Base-by-base conservation (phyloP, 2,797 vertebrate genomes). In the Chromobotia macracanthus region DNA sequence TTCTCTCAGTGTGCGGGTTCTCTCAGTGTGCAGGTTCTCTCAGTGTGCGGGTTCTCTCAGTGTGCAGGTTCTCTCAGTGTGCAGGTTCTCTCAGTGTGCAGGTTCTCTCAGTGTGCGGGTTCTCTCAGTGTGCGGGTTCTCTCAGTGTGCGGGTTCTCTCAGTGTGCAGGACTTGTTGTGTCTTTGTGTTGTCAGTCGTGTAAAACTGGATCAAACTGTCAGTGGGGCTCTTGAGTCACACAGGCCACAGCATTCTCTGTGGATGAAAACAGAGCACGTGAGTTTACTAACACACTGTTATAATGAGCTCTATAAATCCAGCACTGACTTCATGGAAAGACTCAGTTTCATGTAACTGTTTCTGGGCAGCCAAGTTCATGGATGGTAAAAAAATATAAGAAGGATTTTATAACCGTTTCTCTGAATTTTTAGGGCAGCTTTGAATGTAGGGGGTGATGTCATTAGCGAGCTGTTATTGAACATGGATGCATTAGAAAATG, bases 201-300 rank as follows among this genome's bases (percentile, higher is more conserved):
- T 46, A 18, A 19, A 75, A 15, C 41, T 31, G 31, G 1, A 31
- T 31, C 31, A 31, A 31, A 31, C 31, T 68, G 31, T 88, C 85
- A 88, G 81, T 83, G 80, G 10, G 85, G 84, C 75, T 84, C 76
- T 73, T 85, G 53, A 73, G 58, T 89, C 86, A 88, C 76, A 81
- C 80, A 81, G 78, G 86, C 87, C 82, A 88, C 80, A 86, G 87
- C 75, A 79, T 86, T 85, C 84, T 88, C 88, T 87, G 84, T 75
- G 67, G 72, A 74, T 81, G 56, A 85, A 81, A 81, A 83, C 76
- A 80, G 64, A 23, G 21, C 74, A 10, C 71, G 48, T 82, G 72
- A 82, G 50, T 46, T 61, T 16, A 61, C 63, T 2, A 38, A 31
- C 8, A 23, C 16, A 67, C 5, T 31, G 35, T 38, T 38, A 38